Evolutionary conservation across 2,113 vertebrate species (phyloP).

Genomic region (Anoplopoma fimbria): DNA sequence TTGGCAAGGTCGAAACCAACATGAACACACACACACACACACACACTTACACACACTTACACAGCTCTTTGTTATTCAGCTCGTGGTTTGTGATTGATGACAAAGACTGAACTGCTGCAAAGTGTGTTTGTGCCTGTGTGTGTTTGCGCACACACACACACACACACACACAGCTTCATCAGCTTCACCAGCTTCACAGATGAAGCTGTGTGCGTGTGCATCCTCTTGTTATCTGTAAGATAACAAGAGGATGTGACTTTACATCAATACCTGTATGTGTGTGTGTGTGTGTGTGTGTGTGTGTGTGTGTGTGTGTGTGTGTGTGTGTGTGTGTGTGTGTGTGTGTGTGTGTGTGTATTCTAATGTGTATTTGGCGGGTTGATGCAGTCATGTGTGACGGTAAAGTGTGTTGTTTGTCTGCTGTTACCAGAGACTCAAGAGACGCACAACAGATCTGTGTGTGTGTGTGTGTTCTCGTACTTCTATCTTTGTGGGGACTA

Average conservation of each 20-base stretch:
- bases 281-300: neutral
- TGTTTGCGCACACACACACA: slow-evolving; percentile 24
- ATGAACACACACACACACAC: neutral
- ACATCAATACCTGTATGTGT: slow-evolving; percentile 7
- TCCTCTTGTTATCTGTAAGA: slow-evolving; percentile 20
- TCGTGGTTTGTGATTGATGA: slow-evolving; percentile 39
- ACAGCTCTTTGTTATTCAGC: slow-evolving; percentile 39
- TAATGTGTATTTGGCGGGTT: neutral
- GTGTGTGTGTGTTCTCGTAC: neutral
- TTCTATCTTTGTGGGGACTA: slow-evolving; percentile 17
- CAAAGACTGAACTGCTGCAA: slow-evolving; percentile 14
- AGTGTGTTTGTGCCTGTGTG: neutral
- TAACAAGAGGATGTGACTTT: slow-evolving; percentile 25
- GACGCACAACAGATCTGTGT: neutral
- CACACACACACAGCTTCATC: too few relatives aligned
- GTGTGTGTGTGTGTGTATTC: neutral
- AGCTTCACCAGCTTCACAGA: too few relatives aligned
- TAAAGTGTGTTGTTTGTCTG: slow-evolving; percentile 17
- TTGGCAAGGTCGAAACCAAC: slow-evolving; percentile 45
- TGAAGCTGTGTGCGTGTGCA: too few relatives aligned
- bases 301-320: neutral
- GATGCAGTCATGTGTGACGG: slow-evolving; percentile 37
- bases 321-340: neutral
- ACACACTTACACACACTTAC: slow-evolving; percentile 6
- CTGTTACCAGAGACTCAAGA: slow-evolving; percentile 4